These are phyloP conservation scores for Phylloscopus trochiloides DNA, from an alignment of 2,113 vertebrate genomes.

Conservation along the genomic window DNA sequence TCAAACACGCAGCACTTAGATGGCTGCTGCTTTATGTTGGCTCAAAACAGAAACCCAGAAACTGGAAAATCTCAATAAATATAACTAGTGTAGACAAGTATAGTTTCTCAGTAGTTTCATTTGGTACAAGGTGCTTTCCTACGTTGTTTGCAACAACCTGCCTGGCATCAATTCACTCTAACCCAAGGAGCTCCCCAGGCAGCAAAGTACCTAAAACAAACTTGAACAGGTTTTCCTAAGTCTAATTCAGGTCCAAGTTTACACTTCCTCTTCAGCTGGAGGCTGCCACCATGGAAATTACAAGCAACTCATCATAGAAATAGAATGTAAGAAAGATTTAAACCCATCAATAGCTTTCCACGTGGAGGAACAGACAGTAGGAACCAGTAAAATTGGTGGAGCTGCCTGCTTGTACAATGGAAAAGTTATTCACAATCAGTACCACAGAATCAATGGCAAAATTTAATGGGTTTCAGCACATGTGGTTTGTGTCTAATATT, in stretches of 20 bases:
- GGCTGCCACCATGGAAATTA: not conserved
- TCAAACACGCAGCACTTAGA: not conserved
- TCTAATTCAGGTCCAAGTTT: not conserved
- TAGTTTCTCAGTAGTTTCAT: slow-evolving; percentile 12
- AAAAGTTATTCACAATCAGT: not conserved
- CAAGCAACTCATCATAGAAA: not conserved
- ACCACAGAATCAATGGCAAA: not conserved
- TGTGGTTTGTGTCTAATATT: not conserved
- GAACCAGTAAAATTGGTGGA: not conserved
- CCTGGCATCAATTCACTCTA: not conserved
- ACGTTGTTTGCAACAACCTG: not conserved
- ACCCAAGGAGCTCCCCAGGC: not conserved
- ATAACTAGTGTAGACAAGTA: not conserved
- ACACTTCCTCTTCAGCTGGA: not conserved
- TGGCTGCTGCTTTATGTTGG: not conserved
- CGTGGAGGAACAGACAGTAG: not conserved
- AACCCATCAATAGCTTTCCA: not conserved
- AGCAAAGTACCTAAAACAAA: not conserved
- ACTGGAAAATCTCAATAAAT: slow-evolving; percentile 18
- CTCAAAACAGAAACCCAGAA: not conserved
- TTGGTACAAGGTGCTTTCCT: not conserved
- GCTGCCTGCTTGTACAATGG: not conserved
- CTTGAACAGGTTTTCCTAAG: not conserved
- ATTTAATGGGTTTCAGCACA: not conserved
- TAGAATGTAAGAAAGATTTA: not conserved